phyloP scores from a whole-genome alignment of 2,888 invertebrate species.

The Trilocha varians region DNA sequence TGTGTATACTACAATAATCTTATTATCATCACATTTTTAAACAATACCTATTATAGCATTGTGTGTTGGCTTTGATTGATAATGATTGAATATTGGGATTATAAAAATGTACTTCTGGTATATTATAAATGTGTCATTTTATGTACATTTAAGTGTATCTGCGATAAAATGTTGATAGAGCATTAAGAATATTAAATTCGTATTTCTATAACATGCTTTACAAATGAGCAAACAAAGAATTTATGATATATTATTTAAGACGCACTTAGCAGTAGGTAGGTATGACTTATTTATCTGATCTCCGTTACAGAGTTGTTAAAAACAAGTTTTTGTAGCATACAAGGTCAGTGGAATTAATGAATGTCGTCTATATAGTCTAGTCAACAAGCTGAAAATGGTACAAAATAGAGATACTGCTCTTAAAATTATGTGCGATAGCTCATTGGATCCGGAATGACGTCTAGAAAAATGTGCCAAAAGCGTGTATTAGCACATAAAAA shows the following conservation, averaged over 20 bases:
- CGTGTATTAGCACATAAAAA: no score
- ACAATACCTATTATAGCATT: background rate
- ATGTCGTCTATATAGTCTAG: constrained; percentile 6
- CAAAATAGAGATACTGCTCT: no score
- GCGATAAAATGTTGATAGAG: no score
- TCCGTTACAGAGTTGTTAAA: constrained; percentile 22
- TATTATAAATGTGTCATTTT: background rate
- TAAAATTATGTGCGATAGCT: no score
- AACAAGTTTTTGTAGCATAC: constrained; percentile 28
- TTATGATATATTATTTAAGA: background rate
- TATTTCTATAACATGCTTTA: no score
- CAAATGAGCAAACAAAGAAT: background rate
- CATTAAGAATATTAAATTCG: no score
- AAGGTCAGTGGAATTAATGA: constrained; percentile 24
- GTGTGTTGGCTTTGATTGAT: background rate
- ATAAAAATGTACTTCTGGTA: background rate
- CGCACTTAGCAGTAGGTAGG: constrained; percentile 6
- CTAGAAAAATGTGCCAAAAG: no score
- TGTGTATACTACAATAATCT: background rate
- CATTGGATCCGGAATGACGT: no score
- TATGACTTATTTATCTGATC: constrained; percentile 14
- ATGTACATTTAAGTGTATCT: no score
- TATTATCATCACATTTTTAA: background rate
- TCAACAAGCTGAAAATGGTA: no score
- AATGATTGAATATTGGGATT: background rate